Percentiles rank a stretch among this genome's conserved stretches.
phyloP scores from a whole-genome alignment of 2,113 vertebrate species.

The Prionailurus bengalensis region DNA sequence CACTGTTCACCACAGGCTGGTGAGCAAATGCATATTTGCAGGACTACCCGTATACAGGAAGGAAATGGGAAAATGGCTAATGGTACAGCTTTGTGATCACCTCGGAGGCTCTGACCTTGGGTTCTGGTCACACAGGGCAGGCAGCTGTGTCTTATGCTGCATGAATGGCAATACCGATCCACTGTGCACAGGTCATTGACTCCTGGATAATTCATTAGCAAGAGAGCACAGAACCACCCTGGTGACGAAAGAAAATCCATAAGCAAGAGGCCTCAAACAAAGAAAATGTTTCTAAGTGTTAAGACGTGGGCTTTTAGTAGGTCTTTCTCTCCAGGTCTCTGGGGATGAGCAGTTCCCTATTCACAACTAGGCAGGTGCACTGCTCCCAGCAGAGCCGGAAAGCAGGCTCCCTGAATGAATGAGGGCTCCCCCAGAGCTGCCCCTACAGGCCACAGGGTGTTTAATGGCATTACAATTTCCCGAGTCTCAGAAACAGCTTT shows the following conservation, averaged over 20 bases:
- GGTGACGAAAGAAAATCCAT: constrained; percentile 72
- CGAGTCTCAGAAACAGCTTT: background rate
- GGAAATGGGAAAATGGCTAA: background rate
- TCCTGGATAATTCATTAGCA: constrained; percentile 69
- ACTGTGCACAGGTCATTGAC: background rate
- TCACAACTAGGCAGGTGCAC: constrained; percentile 36
- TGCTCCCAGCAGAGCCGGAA: constrained; percentile 16
- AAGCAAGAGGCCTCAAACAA: constrained; percentile 63
- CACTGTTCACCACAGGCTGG: background rate
- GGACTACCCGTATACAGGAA: background rate
- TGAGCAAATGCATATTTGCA: background rate
- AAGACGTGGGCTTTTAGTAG: constrained; percentile 23
- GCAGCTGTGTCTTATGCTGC: constrained; percentile 24
- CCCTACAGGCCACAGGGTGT: background rate
- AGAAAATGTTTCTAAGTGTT: constrained; percentile 61
- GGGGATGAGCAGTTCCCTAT: constrained; percentile 69
- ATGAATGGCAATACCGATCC: background rate
- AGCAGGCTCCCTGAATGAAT: background rate
- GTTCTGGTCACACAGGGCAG: constrained; percentile 13
- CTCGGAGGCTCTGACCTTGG: background rate
- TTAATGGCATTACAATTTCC: background rate
- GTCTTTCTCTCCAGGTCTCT: constrained; percentile 58
- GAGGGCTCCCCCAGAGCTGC: background rate
- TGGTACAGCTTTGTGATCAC: background rate
- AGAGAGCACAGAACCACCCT: constrained; percentile 47